Conservation (phyloP, 2,888 invertebrate genomes). For the Mythimna pallens region DNA sequence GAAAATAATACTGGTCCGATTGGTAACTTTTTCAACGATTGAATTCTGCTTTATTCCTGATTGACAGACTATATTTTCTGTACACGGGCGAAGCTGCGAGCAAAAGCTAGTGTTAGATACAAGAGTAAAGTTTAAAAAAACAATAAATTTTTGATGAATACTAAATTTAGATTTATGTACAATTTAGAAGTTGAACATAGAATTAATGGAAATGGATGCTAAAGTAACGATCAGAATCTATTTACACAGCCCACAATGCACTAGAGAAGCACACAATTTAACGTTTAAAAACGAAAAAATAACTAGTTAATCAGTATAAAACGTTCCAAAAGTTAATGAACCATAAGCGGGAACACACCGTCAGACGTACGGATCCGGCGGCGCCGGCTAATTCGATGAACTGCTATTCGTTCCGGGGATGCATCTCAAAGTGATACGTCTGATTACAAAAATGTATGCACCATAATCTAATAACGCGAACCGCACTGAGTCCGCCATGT, state of each 20-base stretch:
- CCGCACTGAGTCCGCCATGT: constrained; percentile 54
- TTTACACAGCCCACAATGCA: not conserved
- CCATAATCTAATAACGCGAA: constrained; percentile 67
- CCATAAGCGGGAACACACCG: constrained; percentile 29
- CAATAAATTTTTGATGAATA: too few species aligned
- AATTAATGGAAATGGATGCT: not conserved
- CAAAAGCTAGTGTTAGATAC: not conserved
- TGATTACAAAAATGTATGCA: constrained; percentile 76
- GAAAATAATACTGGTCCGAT: too few species aligned
- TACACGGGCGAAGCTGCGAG: too few species aligned
- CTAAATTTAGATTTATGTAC: too few species aligned
- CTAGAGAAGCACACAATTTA: constrained; percentile 14
- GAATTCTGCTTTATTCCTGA: too few species aligned
- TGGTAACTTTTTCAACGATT: too few species aligned
- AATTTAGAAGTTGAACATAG: too few species aligned
- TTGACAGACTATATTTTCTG: too few species aligned
- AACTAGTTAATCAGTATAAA: constrained; percentile 8
- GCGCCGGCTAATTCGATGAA: constrained; percentile 71
- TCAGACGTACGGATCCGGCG: constrained; percentile 44
- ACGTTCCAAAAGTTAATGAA: constrained; percentile 38
- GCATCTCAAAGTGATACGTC: constrained; percentile 70
- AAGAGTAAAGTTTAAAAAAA: too few species aligned
- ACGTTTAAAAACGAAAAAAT: constrained; percentile 17
- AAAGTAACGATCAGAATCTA: not conserved
- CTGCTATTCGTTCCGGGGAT: constrained; percentile 60